phyloP scores from a whole-genome alignment of 2,888 invertebrate species.

The Spicauda simplicius region DNA sequence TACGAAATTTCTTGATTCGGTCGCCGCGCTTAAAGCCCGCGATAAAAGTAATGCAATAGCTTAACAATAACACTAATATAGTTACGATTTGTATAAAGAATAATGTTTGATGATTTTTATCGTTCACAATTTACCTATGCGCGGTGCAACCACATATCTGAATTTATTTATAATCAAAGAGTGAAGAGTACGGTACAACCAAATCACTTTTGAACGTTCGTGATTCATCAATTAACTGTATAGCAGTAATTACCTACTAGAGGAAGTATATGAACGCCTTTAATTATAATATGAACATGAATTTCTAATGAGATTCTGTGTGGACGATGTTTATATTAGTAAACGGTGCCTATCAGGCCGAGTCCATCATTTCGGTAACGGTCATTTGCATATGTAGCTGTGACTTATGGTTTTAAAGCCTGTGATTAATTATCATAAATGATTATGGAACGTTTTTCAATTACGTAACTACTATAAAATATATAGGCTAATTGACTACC shows the following conservation, averaged over 20 bases:
- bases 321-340: slow-evolving; percentile 35
- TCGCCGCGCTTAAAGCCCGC: too few relatives aligned
- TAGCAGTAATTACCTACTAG: slow-evolving; percentile 67
- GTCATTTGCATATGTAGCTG: slow-evolving; percentile 29
- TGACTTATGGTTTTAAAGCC: slow-evolving; percentile 16
- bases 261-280: slow-evolving; percentile 34
- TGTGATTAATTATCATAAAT: neutral
- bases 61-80: too few relatives aligned
- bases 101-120: neutral
- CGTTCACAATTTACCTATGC: neutral
- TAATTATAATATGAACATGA: slow-evolving; percentile 38
- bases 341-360: slow-evolving; percentile 1
- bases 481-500: too few relatives aligned
- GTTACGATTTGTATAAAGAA: neutral
- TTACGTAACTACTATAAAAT: neutral
- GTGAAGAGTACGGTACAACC: slow-evolving; percentile 40
- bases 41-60: too few relatives aligned
- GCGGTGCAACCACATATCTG: neutral
- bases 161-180: slow-evolving; percentile 28
- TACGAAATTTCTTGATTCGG: too few relatives aligned
- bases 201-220: slow-evolving; percentile 59
- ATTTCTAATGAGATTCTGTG: slow-evolving; percentile 36
- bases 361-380: slow-evolving; percentile 1
- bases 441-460: neutral
- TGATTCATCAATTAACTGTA: slow-evolving; percentile 70